Evolutionary conservation across 1,140 invertebrate species (phyloP), one percentile per base, ranked within the genome.

Genomic region (Pemphigus obesinymphae): DNA sequence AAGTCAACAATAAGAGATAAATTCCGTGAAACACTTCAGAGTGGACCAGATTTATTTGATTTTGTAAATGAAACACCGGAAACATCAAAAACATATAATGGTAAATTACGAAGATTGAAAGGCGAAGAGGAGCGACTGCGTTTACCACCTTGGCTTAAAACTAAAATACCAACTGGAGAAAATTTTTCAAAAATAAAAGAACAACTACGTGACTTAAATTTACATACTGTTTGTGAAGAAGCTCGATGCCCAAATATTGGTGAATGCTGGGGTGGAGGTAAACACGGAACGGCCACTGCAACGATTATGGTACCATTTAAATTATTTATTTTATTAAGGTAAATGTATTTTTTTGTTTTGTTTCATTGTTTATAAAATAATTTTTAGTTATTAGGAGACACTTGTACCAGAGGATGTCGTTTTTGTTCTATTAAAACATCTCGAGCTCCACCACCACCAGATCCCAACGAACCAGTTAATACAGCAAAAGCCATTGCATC

Each of bases 381-480:
- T 75, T 88, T 88, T 82, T 86, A 96, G 95, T 88, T 97, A 82
- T 92, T 97, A 89, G 95, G 95, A 20, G 96, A 97, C 85, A 97
- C 95, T 13, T 97, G 96, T 85, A 97, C 96, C 0, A 88, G 95
- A 85, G 94, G 93, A 8, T 99, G 97, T 88, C 90, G 96, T 86
- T 99, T 99, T 88, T 99, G 98, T 88, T 99, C 98, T 2, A 96
- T 99, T 13, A 99, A 99, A 90, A 99, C 98, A 17, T 92, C 96
- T 3, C 89, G 93, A 82, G 89, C 90, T n/a, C 98, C 98, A 3
- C 94, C 96, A 15, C 92, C 95, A 0, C 90, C 96, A 13, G 96
- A 99, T 90, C 91, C 93, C 0, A 89, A 93, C 78, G 98, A 99
- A 88, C 98, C 98, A 11, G 85, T 90, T 7, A 97, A 99, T 87